A percentile compares a stretch with the other conserved stretches of the same genome.
Evolutionary conservation across 2,797 vertebrate genomes (phyloP).

Genomic region (Enteromius afrohamiltoni): DNA sequence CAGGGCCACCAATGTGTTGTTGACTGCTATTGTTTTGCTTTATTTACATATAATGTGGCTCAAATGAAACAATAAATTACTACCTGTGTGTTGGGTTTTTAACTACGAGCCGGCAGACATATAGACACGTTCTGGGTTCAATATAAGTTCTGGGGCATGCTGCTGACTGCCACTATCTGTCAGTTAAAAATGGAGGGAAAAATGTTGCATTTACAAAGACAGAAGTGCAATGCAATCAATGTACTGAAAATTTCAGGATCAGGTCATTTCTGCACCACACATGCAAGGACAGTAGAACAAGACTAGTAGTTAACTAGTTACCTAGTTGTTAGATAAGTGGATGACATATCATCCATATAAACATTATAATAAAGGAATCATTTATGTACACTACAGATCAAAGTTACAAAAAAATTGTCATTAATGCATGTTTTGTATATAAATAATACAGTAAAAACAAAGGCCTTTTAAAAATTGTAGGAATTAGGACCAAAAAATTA

Average conservation of each 20-base stretch:
- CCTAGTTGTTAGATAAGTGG: no score
- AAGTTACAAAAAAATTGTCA: not conserved
- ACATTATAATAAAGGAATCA: not conserved
- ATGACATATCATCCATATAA: not conserved
- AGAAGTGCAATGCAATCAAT: not conserved
- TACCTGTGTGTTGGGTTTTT: not conserved
- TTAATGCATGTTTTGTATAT: not conserved
- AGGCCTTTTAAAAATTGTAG: no score
- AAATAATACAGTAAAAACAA: not conserved
- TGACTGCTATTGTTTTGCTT: conserved; percentile 18
- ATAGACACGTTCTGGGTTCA: not conserved
- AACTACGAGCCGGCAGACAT: not conserved
- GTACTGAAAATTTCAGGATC: not conserved
- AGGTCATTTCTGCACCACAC: not conserved
- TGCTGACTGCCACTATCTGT: not conserved
- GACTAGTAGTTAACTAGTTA: not conserved
- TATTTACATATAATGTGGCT: conserved; percentile 9
- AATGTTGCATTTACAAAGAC: not conserved
- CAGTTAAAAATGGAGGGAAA: not conserved
- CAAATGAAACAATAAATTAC: conserved; percentile 5
- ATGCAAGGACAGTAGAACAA: no score
- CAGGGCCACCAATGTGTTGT: conserved; percentile 37
- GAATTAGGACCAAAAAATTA: no score
- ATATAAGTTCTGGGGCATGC: not conserved
- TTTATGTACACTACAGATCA: not conserved